Conservation (phyloP, 2,888 invertebrate genomes). For the Iphiclides podalirius region DNA sequence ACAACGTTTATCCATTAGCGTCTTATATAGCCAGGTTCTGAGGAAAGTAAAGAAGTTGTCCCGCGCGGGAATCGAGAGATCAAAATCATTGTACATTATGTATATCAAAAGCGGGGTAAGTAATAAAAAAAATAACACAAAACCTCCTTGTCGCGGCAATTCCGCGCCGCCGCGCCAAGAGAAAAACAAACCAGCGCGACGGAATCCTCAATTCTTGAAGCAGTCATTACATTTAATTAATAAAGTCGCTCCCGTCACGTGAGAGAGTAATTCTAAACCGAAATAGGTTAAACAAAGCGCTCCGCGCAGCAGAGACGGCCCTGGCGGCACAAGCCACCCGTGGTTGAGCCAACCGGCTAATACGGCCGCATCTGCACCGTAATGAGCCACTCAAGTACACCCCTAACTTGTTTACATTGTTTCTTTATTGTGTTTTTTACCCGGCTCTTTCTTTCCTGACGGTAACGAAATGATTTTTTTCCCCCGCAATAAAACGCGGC, state of each 20-base stretch:
- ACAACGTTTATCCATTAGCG: too few species aligned
- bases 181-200: conserved; percentile 12
- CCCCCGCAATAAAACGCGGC: conserved; percentile 68
- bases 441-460: conserved; percentile 66
- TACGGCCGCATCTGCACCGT: conserved; percentile 69
- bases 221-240: conserved; percentile 52
- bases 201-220: conserved; percentile 18
- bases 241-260: conserved; percentile 58
- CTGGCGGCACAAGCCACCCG: conserved; percentile 42
- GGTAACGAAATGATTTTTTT: conserved; percentile 68
- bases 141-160: not conserved
- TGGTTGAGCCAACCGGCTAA: conserved; percentile 56
- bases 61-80: too few species aligned
- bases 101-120: not conserved
- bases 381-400: conserved; percentile 79
- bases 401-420: conserved; percentile 79
- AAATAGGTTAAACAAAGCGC: conserved; percentile 76
- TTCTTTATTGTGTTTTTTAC: conserved; percentile 79
- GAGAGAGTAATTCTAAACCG: conserved; percentile 72
- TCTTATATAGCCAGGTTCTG: too few species aligned
- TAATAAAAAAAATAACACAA: not conserved
- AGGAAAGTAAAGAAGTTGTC: too few species aligned
- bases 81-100: not conserved
- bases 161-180: not conserved
- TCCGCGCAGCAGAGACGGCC: conserved; percentile 36